Evolutionary conservation across 1,140 invertebrate genomes (phyloP), one percentile per base, ranked within the genome.

Genomic region (Lerema accius): DNA sequence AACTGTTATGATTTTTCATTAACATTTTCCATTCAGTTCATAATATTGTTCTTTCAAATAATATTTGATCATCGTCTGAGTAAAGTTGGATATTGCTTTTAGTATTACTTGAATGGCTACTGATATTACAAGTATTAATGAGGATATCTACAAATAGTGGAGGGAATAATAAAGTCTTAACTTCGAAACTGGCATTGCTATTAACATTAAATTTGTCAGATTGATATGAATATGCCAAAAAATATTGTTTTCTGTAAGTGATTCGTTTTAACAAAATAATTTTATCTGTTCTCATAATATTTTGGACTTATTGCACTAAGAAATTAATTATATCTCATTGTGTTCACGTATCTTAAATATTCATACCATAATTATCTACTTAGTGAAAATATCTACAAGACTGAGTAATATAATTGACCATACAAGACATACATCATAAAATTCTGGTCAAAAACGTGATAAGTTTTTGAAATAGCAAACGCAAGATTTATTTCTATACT

Each of bases 91-190:
- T n/a, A n/a, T n/a, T n/a, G n/a, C n/a, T n/a, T n/a, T n/a, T n/a
- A n/a, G n/a, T n/a, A n/a, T n/a, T n/a, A n/a, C n/a, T n/a, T n/a
- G n/a, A n/a, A n/a, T n/a, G n/a, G n/a, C n/a, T n/a, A n/a, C n/a
- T n/a, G n/a, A n/a, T n/a, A n/a, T n/a, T n/a, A n/a, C n/a, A n/a
- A 23, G 19, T 23, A 14, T 43, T 7, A 48, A 61, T 50, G 26
- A 56, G 23, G 42, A 48, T 71, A 48, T 74, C 67, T 89, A 84
- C 68, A 79, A 73, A 70, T 84, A 89, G 84, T 89, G 86, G 86
- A 89, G 86, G 86, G 84, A 86, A 82, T 84, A 76, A 77, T 65
- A 73, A 75, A 83, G 77, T 88, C 79, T 84, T 82, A 82, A 63
- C 56, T 83, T 76, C 63, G 64, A 82, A 79, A 73, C 71, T 73